Conservation (phyloP, 2,888 invertebrate species). For the Caenorhabditis doughertyi region DNA sequence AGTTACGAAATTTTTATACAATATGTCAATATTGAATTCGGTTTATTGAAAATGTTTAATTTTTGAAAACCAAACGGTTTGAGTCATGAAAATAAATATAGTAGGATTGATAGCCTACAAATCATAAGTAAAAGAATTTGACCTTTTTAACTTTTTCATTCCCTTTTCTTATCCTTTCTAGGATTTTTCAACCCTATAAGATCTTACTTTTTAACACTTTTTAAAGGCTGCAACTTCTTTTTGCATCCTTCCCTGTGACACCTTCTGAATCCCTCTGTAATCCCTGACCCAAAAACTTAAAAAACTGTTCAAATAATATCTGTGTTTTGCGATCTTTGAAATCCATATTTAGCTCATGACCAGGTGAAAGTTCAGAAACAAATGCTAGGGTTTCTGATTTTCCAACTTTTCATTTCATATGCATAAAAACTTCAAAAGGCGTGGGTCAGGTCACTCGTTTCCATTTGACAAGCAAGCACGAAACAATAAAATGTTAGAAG, state of each 20-base stretch:
- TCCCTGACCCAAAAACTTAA: too few relatives aligned
- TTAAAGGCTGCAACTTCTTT: too few relatives aligned
- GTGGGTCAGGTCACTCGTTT: slow-evolving; percentile 20
- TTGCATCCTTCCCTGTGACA: too few relatives aligned
- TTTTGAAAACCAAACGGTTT: background rate
- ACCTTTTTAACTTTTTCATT: too few relatives aligned
- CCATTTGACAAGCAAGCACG: too few relatives aligned
- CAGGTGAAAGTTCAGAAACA: slow-evolving; percentile 8
- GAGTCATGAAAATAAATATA: too few relatives aligned
- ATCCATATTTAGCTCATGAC: background rate
- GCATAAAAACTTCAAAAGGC: slow-evolving; percentile 7
- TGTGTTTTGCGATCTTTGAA: slow-evolving; percentile 3
- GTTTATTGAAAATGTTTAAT: background rate
- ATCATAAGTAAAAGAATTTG: too few relatives aligned
- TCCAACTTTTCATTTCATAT: slow-evolving; percentile 1
- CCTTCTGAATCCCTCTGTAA: too few relatives aligned
- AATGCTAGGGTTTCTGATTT: slow-evolving; percentile 20
- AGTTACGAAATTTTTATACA: slow-evolving; percentile 10
- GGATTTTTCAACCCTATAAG: too few relatives aligned
- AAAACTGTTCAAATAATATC: background rate
- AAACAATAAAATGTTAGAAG: slow-evolving; percentile 23
- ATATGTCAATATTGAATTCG: background rate
- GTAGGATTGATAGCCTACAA: too few relatives aligned
- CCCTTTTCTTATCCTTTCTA: too few relatives aligned
- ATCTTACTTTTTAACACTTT: too few relatives aligned